Evolutionary conservation across 2,113 vertebrate genomes (phyloP).

Genomic region (Numenius arquata): DNA sequence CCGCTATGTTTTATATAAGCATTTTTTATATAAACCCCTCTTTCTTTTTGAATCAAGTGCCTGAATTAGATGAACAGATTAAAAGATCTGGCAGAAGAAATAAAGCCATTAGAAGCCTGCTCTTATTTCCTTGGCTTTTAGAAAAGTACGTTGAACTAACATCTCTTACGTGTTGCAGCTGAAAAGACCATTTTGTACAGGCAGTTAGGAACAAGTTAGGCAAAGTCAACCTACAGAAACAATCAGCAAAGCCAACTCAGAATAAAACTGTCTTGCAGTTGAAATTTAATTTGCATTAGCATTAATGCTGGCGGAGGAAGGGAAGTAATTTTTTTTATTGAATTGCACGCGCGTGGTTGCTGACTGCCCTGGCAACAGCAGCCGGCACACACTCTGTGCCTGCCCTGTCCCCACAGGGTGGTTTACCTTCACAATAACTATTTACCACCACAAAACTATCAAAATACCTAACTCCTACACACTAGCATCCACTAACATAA

Average conservation of each 20-base stretch:
- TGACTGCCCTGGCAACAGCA: not conserved
- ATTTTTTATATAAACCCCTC: not conserved
- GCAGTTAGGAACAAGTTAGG: not conserved
- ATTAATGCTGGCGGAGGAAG: not conserved
- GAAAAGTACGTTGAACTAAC: not conserved
- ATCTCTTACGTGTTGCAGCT: not conserved
- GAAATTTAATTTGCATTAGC: conserved; percentile 19
- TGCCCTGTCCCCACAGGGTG: not conserved
- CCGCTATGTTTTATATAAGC: not conserved
- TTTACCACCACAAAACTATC: not conserved
- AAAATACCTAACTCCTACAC: not conserved
- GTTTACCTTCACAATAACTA: not conserved
- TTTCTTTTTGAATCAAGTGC: not conserved
- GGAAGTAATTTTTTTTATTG: not conserved
- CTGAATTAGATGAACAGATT: not conserved
- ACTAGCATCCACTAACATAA: not conserved
- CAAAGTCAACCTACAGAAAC: not conserved
- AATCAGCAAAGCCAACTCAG: not conserved
- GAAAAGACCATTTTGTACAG: not conserved
- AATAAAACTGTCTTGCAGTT: not conserved
- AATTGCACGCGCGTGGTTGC: fast-evolving
- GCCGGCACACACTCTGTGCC: not conserved
- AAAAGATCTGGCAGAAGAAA: not conserved
- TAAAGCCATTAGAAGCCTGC: not conserved
- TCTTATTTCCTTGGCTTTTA: not conserved